phyloP scores from a whole-genome alignment of 2,797 vertebrate genomes.

The Nannoperca obscura region DNA sequence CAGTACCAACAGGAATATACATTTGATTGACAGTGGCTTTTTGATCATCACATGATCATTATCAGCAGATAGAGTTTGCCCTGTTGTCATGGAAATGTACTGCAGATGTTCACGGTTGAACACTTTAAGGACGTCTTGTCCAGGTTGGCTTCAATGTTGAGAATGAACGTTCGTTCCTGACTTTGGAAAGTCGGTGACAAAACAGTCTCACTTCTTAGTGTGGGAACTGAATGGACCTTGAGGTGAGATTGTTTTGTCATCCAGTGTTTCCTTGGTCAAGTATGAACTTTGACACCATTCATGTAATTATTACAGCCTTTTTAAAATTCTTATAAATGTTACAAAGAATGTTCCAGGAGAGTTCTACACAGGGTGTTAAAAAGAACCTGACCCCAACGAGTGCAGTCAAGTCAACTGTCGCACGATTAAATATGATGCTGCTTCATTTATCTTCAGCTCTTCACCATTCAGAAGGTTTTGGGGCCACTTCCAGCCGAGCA shows the following conservation, averaged over 20 bases:
- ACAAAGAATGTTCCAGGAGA: background rate
- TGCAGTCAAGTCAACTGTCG: background rate
- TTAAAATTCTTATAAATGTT: background rate
- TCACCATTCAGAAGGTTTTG: constrained; percentile 96
- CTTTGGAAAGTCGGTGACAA: background rate
- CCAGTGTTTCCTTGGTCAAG: background rate
- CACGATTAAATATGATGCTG: background rate
- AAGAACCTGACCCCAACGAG: no score
- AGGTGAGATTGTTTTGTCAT: background rate
- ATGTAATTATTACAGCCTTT: background rate
- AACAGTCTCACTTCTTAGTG: background rate
- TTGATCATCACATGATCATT: no score
- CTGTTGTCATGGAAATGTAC: constrained; percentile 10
- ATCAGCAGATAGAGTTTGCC: no score
- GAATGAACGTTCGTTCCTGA: background rate
- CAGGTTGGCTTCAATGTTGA: background rate
- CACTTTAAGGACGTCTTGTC: background rate
- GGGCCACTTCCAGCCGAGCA: constrained; percentile 94
- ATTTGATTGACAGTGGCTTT: background rate
- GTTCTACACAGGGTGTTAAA: background rate
- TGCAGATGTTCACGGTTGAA: background rate
- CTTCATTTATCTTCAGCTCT: constrained; percentile 85
- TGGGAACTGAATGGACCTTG: background rate
- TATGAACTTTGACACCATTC: background rate
- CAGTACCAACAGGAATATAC: background rate